Percentiles rank a stretch among this genome's conserved stretches.
phyloP scores from a whole-genome alignment of 2,888 invertebrate species.

The Arenicola marina region DNA sequence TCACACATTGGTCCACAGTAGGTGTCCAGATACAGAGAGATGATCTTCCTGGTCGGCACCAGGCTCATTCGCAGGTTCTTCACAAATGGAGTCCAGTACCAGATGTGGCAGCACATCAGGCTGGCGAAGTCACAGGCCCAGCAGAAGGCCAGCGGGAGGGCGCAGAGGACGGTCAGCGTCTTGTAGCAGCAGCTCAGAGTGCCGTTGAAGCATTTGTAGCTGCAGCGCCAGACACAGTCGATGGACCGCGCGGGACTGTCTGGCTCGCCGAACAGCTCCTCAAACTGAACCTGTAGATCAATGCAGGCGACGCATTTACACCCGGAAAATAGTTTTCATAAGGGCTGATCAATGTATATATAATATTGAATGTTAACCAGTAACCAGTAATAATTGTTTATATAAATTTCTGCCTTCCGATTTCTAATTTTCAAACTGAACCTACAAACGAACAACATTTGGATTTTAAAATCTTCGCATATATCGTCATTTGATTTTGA shows the following conservation, averaged over 20 bases:
- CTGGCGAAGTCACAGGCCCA: slow-evolving; percentile 60
- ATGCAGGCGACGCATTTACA: too few relatives aligned
- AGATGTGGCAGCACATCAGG: slow-evolving; percentile 70
- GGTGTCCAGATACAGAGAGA: slow-evolving; percentile 15
- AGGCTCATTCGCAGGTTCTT: slow-evolving; percentile 72
- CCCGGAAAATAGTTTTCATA: too few relatives aligned
- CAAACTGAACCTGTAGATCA: slow-evolving; percentile 60
- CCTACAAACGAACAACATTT: too few relatives aligned
- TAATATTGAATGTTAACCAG: too few relatives aligned
- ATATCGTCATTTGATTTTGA: too few relatives aligned
- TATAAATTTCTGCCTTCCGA: too few relatives aligned
- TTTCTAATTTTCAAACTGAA: too few relatives aligned
- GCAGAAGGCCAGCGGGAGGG: slow-evolving; percentile 70
- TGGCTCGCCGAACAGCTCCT: slow-evolving; percentile 35
- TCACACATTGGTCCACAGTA: slow-evolving; percentile 21
- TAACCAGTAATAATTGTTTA: too few relatives aligned
- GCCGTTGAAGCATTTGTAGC: slow-evolving; percentile 70
- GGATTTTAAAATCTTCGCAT: too few relatives aligned
- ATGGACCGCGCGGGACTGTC: slow-evolving; percentile 48
- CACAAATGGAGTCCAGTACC: slow-evolving; percentile 74
- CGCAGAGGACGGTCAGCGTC: slow-evolving; percentile 69
- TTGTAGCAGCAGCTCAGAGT: slow-evolving; percentile 73
- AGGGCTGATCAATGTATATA: too few relatives aligned
- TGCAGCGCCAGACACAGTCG: slow-evolving; percentile 74
- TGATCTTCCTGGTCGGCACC: slow-evolving; percentile 62